Base-by-base conservation (phyloP, 2,797 vertebrate genomes). In the Rhyacichthys aspro region DNA sequence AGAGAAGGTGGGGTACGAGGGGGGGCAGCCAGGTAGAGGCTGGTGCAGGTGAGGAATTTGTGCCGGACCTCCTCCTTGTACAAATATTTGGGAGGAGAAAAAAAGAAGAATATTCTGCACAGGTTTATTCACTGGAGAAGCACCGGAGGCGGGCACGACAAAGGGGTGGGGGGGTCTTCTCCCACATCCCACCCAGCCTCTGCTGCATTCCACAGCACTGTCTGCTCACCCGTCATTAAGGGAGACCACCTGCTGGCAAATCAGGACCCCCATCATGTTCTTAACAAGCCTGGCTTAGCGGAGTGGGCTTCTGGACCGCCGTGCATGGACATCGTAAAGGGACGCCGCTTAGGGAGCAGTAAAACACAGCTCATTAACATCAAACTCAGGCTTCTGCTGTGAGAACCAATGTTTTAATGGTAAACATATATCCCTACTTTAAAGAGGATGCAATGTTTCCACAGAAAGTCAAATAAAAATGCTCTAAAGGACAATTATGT, bases 171-270 rank as follows among this genome's bases (percentile, higher is more conserved):
- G n/a, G 18, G 36, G 43, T 11, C 65, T 74, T 76, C 64, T 76
- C 70, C 70, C 74, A 77, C 72, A 87, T 85, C 81, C 84, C 84
- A 86, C 80, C 84, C 84, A 86, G 68, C 76, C 78, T 39, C 68
- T 67, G 67, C 54, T 80, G 71, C 74, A 86, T 87, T 89, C 82
- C 76, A 74, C 70, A 67, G 76, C 63, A 79, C 78, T 81, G 74
- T 72, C 82, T 85, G 66, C 77, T 78, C 47, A 63, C 76, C 82
- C 80, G 66, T 90, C 86, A 89, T 89, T 90, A 90, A 70, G 64
- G 76, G 50, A 70, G 88, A 89, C 86, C 90, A 89, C 87, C 88
- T 86, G 86, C 88, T 56, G 81, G 64, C 73, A 81, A 77, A 86
- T 76, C 83, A 70, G 78, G 85, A 89, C 78, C 79, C 83, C 86